A percentile compares a stretch with the other conserved stretches of the same genome.
Conservation (phyloP, 2,888 invertebrate genomes). For the Trachelus troglodyta region DNA sequence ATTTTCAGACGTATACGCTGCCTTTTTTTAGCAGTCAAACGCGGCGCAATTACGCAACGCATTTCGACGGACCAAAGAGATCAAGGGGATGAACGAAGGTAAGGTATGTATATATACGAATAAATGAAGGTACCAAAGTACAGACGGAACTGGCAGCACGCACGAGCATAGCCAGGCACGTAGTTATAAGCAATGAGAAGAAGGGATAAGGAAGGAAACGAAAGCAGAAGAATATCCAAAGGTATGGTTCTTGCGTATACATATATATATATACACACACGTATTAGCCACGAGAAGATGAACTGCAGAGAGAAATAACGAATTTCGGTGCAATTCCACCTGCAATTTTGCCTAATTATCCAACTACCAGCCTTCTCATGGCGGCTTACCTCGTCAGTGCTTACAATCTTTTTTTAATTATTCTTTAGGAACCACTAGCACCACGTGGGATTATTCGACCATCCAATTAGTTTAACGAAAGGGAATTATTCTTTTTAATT, state of each 20-base stretch:
- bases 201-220: constrained; percentile 18
- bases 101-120: too few relatives aligned
- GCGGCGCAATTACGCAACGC: constrained; percentile 39
- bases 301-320: not conserved
- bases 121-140: too few relatives aligned
- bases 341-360: not conserved
- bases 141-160: too few relatives aligned
- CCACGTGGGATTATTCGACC: not conserved
- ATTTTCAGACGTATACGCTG: constrained; percentile 40
- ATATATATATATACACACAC: not conserved
- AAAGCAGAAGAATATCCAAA: constrained; percentile 19
- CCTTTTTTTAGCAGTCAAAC: constrained; percentile 29
- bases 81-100: too few relatives aligned
- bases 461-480: not conserved
- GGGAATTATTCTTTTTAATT: not conserved
- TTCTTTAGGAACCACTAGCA: not conserved
- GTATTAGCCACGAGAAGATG: not conserved
- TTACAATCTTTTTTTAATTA: not conserved
- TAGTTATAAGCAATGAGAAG: constrained; percentile 20
- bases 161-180: too few relatives aligned
- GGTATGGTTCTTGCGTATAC: not conserved
- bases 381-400: not conserved
- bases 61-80: too few relatives aligned
- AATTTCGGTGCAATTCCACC: not conserved
- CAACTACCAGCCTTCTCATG: not conserved